phyloP scores from a whole-genome alignment of 2,113 vertebrate species.

The Malurus cyaneus region DNA sequence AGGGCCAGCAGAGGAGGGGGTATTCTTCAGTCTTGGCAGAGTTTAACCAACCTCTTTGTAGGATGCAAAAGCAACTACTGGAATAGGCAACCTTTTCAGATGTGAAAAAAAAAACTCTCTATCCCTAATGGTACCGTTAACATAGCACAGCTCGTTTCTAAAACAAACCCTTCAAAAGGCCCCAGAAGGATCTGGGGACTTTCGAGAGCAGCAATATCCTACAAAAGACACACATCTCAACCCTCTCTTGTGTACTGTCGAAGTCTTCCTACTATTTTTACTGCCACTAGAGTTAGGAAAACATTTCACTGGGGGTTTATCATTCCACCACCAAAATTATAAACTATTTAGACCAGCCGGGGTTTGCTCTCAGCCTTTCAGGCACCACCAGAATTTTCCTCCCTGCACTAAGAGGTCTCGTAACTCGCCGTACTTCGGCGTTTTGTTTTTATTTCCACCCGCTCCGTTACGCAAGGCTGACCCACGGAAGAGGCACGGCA shows the following conservation, averaged over 20 bases:
- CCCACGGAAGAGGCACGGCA: not conserved
- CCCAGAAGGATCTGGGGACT: constrained; percentile 28
- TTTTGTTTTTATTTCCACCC: not conserved
- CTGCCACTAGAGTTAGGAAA: constrained; percentile 9
- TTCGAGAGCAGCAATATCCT: constrained; percentile 10
- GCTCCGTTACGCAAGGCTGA: not conserved
- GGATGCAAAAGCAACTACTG: not conserved
- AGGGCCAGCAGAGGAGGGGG: not conserved
- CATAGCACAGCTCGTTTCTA: not conserved
- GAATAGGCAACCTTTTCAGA: constrained; percentile 15
- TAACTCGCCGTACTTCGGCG: not conserved
- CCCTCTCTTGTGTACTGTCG: constrained; percentile 6
- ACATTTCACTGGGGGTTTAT: constrained; percentile 53
- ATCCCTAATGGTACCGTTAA: constrained; percentile 29
- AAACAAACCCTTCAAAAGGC: constrained; percentile 50
- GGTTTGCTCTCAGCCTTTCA: constrained; percentile 38
- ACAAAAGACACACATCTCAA: constrained; percentile 22
- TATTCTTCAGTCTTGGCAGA: constrained; percentile 9
- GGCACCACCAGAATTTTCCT: constrained; percentile 18
- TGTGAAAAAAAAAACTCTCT: not conserved
- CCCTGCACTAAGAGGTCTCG: not conserved
- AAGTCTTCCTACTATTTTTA: constrained; percentile 51
- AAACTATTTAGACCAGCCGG: constrained; percentile 46
- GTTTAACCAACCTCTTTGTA: not conserved
- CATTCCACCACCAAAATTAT: constrained; percentile 56